Evolutionary conservation across 2,888 invertebrate genomes (phyloP).

Genomic region (Pherbina coryleti): DNA sequence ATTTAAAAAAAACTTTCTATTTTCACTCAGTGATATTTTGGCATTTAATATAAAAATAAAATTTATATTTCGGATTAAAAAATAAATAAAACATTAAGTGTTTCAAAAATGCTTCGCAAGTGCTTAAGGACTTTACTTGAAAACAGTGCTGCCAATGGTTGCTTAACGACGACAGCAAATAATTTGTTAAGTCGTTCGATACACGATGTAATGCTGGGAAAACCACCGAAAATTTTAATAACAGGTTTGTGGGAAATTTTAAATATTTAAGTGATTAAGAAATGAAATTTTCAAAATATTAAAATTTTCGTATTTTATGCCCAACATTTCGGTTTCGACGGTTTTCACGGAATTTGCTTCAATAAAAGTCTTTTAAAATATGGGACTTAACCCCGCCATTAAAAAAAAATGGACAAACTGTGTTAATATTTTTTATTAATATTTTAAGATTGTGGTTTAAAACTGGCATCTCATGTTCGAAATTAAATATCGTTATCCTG

Average conservation of each 20-base stretch:
- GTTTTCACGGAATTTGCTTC: too few species aligned
- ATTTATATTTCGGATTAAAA: neutral
- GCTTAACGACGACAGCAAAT: constrained; percentile 28
- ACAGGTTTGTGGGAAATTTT: constrained; percentile 60
- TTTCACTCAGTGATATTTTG: neutral
- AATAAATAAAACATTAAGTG: neutral
- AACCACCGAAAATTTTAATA: constrained; percentile 66
- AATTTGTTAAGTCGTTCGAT: constrained; percentile 44
- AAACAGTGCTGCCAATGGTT: constrained; percentile 36
- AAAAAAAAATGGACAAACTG: too few species aligned
- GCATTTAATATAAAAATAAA: neutral
- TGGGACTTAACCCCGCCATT: too few species aligned
- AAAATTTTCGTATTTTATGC: neutral
- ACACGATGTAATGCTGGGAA: constrained; percentile 48
- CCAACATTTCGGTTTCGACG: too few species aligned
- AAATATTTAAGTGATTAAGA: too few species aligned
- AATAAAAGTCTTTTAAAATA: too few species aligned
- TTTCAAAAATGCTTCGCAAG: constrained; percentile 58
- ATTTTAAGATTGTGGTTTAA: too few species aligned
- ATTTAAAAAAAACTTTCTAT: too few species aligned
- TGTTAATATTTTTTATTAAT: too few species aligned
- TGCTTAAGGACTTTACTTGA: constrained; percentile 54
- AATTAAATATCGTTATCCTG: too few species aligned
- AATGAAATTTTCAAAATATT: neutral
- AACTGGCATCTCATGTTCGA: too few species aligned